Conservation (phyloP, 64 coral and sea anemone species). For the Anthopleura sola region DNA sequence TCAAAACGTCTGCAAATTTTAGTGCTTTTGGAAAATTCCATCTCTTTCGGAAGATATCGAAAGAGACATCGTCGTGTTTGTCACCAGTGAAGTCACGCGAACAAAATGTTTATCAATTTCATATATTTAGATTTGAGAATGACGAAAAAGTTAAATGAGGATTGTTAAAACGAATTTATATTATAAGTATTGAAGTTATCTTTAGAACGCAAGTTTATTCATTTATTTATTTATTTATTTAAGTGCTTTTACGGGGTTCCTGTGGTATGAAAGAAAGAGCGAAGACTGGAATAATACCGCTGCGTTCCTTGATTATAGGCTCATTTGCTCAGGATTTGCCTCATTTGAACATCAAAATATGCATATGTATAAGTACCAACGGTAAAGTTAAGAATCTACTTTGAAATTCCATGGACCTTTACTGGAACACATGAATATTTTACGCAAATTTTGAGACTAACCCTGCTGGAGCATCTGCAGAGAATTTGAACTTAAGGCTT, state of each 20-base stretch:
- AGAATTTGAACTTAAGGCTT: too few relatives aligned
- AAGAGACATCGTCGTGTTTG: background rate
- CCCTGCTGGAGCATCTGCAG: too few relatives aligned
- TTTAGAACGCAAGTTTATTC: background rate
- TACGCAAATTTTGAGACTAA: too few relatives aligned
- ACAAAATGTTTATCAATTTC: background rate
- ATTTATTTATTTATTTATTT: too few relatives aligned
- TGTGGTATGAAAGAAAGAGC: background rate
- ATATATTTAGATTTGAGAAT: background rate
- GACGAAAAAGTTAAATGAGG: background rate
- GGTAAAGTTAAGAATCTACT: too few relatives aligned
- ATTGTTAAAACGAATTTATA: background rate
- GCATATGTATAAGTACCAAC: too few relatives aligned
- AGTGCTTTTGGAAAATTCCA: background rate
- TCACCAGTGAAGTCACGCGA: background rate
- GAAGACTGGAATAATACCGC: background rate
- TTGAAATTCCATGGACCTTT: too few relatives aligned
- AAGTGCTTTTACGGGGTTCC: background rate
- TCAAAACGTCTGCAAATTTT: background rate
- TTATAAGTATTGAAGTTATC: background rate
- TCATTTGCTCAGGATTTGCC: too few relatives aligned
- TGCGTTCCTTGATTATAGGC: too few relatives aligned
- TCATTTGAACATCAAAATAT: too few relatives aligned
- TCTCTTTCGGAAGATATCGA: background rate
- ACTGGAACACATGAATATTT: too few relatives aligned